phyloP scores from a whole-genome alignment of 1,140 invertebrate species.

The Phortica variegata region DNA sequence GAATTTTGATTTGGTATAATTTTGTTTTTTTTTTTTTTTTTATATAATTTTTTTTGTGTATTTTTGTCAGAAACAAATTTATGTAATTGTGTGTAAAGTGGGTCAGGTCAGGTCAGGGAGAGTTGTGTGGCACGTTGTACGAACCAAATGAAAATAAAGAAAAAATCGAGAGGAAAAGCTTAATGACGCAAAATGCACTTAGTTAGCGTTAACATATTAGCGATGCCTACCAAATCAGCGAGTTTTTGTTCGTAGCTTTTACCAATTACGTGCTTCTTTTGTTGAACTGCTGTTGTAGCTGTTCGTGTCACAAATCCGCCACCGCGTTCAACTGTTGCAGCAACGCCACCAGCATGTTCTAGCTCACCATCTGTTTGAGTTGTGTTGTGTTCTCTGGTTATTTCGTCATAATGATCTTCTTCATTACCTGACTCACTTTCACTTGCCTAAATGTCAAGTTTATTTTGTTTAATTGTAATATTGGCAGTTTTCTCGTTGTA shows the following conservation, averaged over 20 bases:
- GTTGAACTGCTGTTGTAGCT: background rate
- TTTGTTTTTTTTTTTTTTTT: background rate
- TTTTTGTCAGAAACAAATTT: no score
- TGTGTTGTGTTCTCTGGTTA: constrained; percentile 7
- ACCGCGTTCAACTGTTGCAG: background rate
- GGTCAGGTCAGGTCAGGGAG: no score
- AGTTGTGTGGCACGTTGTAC: no score
- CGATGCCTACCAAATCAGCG: constrained; percentile 51
- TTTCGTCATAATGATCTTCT: constrained; percentile 38
- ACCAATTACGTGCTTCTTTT: constrained; percentile 30
- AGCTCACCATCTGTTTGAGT: constrained; percentile 1
- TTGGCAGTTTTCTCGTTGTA: background rate
- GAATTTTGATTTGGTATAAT: no score
- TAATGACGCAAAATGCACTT: no score
- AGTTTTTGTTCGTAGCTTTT: constrained; percentile 55
- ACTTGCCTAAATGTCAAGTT: constrained; percentile 50
- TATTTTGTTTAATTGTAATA: constrained; percentile 15
- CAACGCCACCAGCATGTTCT: constrained; percentile 1
- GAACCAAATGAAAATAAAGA: no score
- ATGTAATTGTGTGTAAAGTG: no score
- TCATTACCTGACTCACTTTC: constrained; percentile 46
- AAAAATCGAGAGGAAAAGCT: no score
- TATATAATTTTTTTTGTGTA: no score
- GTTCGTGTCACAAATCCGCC: background rate
- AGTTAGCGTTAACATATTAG: no score